Evolutionary conservation across 2,113 vertebrate genomes (phyloP).

Genomic region (Hypanus sabinus): DNA sequence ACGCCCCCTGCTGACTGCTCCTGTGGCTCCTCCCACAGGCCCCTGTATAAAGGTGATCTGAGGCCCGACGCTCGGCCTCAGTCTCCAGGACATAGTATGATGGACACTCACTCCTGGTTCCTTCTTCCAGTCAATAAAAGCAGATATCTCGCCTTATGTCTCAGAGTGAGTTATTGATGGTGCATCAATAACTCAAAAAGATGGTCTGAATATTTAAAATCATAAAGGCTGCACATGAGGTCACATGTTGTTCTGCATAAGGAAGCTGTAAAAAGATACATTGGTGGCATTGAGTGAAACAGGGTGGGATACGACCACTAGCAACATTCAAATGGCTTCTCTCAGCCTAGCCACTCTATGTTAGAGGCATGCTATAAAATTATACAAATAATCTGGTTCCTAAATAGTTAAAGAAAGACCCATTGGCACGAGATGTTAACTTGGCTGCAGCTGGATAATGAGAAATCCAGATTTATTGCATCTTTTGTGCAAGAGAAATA

Average conservation of each 20-base stretch:
- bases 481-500: slow-evolving; percentile 66
- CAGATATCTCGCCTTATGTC: no score
- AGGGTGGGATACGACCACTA: neutral
- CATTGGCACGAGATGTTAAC: slow-evolving; percentile 55
- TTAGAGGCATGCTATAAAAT: no score
- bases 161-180: no score
- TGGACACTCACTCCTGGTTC: no score
- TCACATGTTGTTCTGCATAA: neutral
- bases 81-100: no score
- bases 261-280: neutral
- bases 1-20: no score
- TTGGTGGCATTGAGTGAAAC: no score
- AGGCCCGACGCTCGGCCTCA: no score
- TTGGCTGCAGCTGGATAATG: slow-evolving; percentile 68
- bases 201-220: neutral
- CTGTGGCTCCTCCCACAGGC: no score
- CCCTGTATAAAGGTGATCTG: no score
- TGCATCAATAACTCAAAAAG: neutral
- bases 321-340: neutral
- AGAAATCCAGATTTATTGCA: slow-evolving; percentile 72
- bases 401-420: slow-evolving; percentile 61
- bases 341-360: neutral
- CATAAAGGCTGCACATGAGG: neutral
- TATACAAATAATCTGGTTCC: slow-evolving; percentile 3
- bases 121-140: no score